Evolutionary conservation across 2,113 vertebrate genomes (phyloP).

Genomic region (Polypterus senegalus): DNA sequence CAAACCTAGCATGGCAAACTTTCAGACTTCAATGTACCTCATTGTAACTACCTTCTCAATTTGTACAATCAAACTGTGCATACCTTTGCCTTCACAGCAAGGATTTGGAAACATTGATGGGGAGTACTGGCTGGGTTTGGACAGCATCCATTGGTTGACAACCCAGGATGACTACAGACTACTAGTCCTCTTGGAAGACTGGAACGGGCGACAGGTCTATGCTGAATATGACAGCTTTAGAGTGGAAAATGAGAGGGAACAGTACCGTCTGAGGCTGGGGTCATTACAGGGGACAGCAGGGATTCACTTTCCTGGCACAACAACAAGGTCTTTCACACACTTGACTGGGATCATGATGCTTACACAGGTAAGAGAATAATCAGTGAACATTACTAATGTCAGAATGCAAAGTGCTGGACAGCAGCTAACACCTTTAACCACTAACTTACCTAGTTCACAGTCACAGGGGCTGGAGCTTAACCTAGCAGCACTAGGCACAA

Average conservation of each 20-base stretch:
- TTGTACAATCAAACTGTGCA: background rate
- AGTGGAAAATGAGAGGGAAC: slow-evolving; percentile 68
- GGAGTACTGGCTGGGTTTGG: slow-evolving; percentile 81
- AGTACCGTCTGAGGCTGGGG: slow-evolving; percentile 72
- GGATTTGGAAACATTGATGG: slow-evolving; percentile 76
- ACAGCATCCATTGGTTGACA: slow-evolving; percentile 65
- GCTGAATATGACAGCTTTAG: slow-evolving; percentile 69
- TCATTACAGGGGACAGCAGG: slow-evolving; percentile 65
- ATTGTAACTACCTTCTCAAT: background rate
- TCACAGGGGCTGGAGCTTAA: too few relatives aligned
- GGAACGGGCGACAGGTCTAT: slow-evolving; percentile 61
- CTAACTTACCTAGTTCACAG: too few relatives aligned
- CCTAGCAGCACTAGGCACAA: too few relatives aligned
- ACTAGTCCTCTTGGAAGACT: slow-evolving; percentile 68
- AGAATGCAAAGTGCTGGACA: too few relatives aligned
- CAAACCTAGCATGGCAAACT: background rate
- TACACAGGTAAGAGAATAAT: slow-evolving; percentile 50
- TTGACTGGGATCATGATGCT: slow-evolving; percentile 69
- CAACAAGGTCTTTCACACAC: slow-evolving; percentile 77
- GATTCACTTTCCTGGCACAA: slow-evolving; percentile 84
- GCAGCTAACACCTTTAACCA: too few relatives aligned
- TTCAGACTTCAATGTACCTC: background rate
- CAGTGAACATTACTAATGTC: too few relatives aligned
- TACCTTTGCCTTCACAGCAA: slow-evolving; percentile 36
- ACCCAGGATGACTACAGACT: slow-evolving; percentile 61